These are phyloP conservation scores for Limosa lapponica DNA, from an alignment of 2,797 vertebrate species.

Conservation along the genomic window DNA sequence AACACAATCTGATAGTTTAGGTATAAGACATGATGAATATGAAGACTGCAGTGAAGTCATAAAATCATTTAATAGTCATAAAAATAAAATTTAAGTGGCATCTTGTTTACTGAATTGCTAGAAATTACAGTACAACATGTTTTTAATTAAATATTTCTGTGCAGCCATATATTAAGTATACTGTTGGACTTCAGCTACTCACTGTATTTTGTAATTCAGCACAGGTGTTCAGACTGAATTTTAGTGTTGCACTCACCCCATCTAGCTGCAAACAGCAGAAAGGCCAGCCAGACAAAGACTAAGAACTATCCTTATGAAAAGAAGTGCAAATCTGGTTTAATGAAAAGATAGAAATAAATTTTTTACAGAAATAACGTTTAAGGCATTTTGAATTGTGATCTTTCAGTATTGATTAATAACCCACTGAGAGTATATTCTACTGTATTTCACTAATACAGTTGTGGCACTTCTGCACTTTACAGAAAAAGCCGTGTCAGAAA, in stretches of 20 bases:
- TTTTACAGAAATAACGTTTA: neutral
- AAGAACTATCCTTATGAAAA: neutral
- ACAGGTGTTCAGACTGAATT: neutral
- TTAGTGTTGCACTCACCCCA: slow-evolving; percentile 23
- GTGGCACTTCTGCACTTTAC: neutral
- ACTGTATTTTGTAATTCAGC: neutral
- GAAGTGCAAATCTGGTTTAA: neutral
- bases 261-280: slow-evolving; percentile 42
- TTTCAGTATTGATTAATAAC: neutral
- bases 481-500: neutral
- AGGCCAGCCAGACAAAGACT: neutral
- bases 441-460: neutral
- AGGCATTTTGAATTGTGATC: neutral
- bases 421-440: neutral
- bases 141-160: neutral
- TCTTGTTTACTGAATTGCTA: neutral
- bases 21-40: neutral
- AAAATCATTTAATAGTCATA: neutral
- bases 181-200: neutral
- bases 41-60: neutral
- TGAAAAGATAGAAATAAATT: neutral
- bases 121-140: neutral
- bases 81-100: neutral
- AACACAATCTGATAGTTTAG: neutral
- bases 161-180: neutral